Evolutionary conservation across 2,797 vertebrate species (phyloP).

Genomic region (Halcyon chelicuti): DNA sequence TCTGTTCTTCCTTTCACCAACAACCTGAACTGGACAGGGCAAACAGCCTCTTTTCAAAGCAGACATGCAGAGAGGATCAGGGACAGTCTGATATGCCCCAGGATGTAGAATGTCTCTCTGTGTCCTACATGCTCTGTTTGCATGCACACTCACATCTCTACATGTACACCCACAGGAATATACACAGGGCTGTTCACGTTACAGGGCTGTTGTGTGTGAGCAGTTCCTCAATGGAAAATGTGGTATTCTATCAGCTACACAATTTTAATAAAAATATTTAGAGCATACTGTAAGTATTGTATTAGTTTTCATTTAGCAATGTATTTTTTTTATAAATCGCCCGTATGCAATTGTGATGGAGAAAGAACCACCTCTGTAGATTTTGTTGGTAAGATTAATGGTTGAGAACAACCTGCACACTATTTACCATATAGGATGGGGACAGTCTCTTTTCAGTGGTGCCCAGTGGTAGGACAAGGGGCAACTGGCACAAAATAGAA

Average conservation of each 20-base stretch:
- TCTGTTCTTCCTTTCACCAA: neutral
- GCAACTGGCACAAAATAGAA: neutral
- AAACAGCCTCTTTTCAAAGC: neutral
- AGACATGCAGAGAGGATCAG: neutral
- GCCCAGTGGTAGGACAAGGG: neutral
- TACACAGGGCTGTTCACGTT: neutral
- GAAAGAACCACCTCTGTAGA: neutral
- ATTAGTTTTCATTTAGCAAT: neutral
- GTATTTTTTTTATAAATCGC: neutral
- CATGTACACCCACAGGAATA: neutral
- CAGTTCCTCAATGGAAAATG: neutral
- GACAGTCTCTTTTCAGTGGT: neutral
- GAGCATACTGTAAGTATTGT: neutral
- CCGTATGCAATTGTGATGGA: neutral
- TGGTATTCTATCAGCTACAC: neutral
- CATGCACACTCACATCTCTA: rapidly evolving
- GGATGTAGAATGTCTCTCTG: neutral
- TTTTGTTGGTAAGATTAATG: neutral
- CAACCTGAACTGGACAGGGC: neutral
- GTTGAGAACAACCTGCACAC: neutral
- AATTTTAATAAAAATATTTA: neutral
- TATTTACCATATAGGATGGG: neutral
- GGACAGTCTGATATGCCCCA: neutral
- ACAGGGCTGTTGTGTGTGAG: neutral
- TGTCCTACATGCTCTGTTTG: neutral